phyloP scores from a whole-genome alignment of 2,888 invertebrate genomes.

The Leucophenga maculata region DNA sequence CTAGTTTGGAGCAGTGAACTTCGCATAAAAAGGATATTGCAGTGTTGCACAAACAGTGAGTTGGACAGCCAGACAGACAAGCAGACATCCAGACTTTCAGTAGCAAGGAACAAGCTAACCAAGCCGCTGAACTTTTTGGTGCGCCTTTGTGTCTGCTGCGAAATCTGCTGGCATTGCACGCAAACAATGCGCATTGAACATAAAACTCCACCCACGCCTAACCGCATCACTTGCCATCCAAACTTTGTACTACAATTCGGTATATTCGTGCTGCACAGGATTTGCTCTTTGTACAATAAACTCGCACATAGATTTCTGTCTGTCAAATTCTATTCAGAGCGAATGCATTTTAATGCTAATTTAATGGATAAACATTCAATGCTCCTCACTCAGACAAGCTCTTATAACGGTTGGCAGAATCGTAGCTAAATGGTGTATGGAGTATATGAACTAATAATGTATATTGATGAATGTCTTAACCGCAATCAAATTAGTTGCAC shows the following conservation, averaged over 20 bases:
- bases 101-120: neutral
- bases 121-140: constrained; percentile 18
- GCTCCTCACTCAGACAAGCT: no score
- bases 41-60: neutral
- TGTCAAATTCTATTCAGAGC: neutral
- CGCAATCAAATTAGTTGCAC: no score
- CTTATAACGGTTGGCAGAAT: no score
- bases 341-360: constrained; percentile 15
- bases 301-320: neutral
- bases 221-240: no score
- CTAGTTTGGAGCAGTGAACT: constrained; percentile 20
- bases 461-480: no score
- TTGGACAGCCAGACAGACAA: neutral
- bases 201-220: no score
- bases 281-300: neutral
- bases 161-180: constrained; percentile 19
- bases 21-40: neutral
- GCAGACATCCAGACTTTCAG: neutral
- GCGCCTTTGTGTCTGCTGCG: constrained; percentile 20
- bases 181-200: constrained; percentile 11
- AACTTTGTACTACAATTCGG: neutral
- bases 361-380: constrained; percentile 1
- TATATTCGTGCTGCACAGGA: neutral
- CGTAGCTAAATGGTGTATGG: no score
- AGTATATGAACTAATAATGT: no score